Percentiles rank a stretch among this genome's conserved stretches.
Conservation (phyloP, 1,140 invertebrate genomes). For the Oryctes rhinoceros region DNA sequence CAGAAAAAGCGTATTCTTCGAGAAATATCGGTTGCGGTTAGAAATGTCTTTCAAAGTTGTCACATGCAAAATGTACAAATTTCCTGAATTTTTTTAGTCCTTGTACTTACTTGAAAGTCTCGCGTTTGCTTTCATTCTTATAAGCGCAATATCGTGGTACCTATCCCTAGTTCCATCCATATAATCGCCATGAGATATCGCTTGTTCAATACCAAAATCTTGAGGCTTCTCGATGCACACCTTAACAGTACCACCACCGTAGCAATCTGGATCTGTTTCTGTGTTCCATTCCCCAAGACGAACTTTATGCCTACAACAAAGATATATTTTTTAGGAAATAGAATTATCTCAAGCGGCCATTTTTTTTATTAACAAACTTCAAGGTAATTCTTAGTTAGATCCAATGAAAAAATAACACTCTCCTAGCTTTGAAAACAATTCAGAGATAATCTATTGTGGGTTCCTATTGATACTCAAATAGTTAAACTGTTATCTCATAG, state of each 20-base stretch:
- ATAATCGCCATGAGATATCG: conserved; percentile 53
- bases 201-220: conserved; percentile 53
- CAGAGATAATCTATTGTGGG: too few relatives aligned
- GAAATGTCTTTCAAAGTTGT: too few relatives aligned
- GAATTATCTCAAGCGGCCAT: not conserved
- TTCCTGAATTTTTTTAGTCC: not conserved
- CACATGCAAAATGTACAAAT: too few relatives aligned
- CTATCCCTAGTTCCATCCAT: conserved; percentile 47
- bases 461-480: too few relatives aligned
- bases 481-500: not conserved
- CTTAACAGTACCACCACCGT: conserved; percentile 50
- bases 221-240: conserved; percentile 53
- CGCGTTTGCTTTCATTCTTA: conserved; percentile 51
- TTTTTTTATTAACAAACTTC: not conserved
- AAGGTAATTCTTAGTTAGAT: not conserved
- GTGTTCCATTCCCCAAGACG: conserved; percentile 72
- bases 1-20: too few relatives aligned
- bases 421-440: too few relatives aligned
- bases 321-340: not conserved
- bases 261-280: conserved; percentile 67
- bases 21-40: too few relatives aligned
- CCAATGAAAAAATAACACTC: conserved; percentile 5
- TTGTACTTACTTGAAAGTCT: conserved; percentile 51
- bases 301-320: conserved; percentile 63
- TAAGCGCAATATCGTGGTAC: conserved; percentile 56